Conservation (phyloP, 2,797 vertebrate genomes). For the Aplochiton taeniatus region DNA sequence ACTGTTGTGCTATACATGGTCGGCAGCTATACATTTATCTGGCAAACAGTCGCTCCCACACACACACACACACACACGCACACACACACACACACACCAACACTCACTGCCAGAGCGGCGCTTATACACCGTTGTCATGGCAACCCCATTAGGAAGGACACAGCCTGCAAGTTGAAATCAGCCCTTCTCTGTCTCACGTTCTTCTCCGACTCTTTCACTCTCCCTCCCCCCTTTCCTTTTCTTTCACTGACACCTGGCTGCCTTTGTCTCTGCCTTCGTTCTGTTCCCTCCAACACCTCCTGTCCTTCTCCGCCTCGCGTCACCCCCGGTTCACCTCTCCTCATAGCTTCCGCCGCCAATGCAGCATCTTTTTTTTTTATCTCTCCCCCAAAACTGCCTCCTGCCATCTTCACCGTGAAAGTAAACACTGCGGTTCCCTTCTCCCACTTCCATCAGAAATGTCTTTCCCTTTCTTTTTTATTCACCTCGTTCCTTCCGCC, state of each 20-base stretch:
- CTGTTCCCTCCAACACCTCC: conserved; percentile 56
- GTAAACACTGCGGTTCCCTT: too few relatives aligned
- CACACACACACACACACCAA: conserved; percentile 13
- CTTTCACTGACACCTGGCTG: conserved; percentile 56
- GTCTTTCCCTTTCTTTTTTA: too few relatives aligned
- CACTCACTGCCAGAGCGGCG: conserved; percentile 64
- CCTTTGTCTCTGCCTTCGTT: conserved; percentile 68
- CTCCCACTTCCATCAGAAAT: too few relatives aligned
- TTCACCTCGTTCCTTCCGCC: conserved; percentile 13
- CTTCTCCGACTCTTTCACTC: conserved; percentile 27
- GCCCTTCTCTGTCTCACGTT: conserved; percentile 56
- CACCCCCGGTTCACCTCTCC: conserved; percentile 57
- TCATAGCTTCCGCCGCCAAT: conserved; percentile 56
- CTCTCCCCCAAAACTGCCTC: neutral
- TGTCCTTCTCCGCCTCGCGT: conserved; percentile 61
- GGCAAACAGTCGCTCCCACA: conserved; percentile 55
- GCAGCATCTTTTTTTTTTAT: conserved; percentile 58
- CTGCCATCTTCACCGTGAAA: too few relatives aligned
- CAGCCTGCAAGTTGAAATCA: conserved; percentile 75
- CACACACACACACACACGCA: conserved; percentile 36
- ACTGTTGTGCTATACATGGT: neutral
- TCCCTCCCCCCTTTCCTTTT: conserved; percentile 47
- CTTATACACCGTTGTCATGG: conserved; percentile 80
- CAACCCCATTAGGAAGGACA: conserved; percentile 82
- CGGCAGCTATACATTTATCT: conserved; percentile 39